These are phyloP conservation scores for Rugalucina vietnamica DNA, from an alignment of 2,888 invertebrate genomes.

Conservation along the genomic window DNA sequence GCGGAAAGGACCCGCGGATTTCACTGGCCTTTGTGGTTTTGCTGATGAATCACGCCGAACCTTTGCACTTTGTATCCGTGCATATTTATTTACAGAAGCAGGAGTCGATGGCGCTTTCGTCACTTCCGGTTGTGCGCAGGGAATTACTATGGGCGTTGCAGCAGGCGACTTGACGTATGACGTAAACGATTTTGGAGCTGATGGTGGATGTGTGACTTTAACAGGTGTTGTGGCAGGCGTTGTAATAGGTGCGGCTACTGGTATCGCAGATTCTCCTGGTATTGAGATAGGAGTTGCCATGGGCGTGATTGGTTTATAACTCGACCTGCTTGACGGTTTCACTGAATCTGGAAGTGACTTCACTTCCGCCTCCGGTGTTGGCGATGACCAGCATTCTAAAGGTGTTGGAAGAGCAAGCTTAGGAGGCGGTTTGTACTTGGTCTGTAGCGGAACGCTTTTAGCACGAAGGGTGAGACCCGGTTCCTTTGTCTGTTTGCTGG, in stretches of 20 bases:
- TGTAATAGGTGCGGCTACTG: conserved; percentile 17
- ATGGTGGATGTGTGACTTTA: conserved; percentile 2
- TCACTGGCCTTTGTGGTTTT: conserved; percentile 63
- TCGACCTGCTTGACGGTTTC: conserved; percentile 18
- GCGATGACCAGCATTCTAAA: conserved; percentile 72
- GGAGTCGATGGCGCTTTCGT: conserved; percentile 18
- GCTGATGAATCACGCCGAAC: conserved; percentile 61
- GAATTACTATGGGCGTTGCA: not conserved
- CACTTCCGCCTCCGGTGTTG: conserved; percentile 69
- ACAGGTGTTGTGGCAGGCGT: conserved; percentile 26
- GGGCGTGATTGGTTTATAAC: not conserved
- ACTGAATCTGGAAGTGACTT: conserved; percentile 44
- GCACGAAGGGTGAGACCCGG: conserved; percentile 53
- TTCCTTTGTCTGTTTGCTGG: not conserved
- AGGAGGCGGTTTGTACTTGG: conserved; percentile 69
- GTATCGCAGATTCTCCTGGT: conserved; percentile 13
- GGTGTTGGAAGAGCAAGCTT: conserved; percentile 73
- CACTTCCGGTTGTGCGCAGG: not conserved
- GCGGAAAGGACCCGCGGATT: conserved; percentile 69
- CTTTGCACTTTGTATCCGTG: conserved; percentile 71
- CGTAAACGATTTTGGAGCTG: conserved; percentile 24
- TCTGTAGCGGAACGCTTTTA: conserved; percentile 71
- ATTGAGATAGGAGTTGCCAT: conserved; percentile 19
- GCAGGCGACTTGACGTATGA: not conserved
- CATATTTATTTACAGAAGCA: conserved; percentile 34